Base-by-base conservation (phyloP, 2,888 invertebrate genomes). In the Scaptomyza parva region DNA sequence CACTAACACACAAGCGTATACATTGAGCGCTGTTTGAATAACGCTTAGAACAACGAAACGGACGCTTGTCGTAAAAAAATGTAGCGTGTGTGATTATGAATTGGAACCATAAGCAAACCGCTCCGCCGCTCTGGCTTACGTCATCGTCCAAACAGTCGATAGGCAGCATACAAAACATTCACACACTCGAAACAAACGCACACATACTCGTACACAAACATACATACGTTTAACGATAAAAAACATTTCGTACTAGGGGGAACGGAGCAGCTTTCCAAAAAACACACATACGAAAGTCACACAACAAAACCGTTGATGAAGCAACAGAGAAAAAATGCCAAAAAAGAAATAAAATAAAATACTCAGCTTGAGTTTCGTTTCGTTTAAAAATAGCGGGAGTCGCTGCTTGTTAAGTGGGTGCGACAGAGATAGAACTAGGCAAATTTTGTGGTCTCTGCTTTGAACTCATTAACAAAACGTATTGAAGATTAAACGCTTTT, bases 21-120 rank as follows among this genome's bases (percentile, higher is more conserved):
- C 8, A 45, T 26, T 51, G 8, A 30, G 17, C 26, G 30, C 22
- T 24, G 53, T 43, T 12, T 54, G 40, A 48, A 51, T 61, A 60
- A 71, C 61, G 84, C 65, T 59, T 70, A 85, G 79, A 79, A 79
- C 61, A 37, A 12, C 20, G 35, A 26, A 39, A 40, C 50, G 28
- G 37, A 45, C 60, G 47, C 62, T 51, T 48, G 48, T 85, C 73
- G 76, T 70, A 61, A 82, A 78, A 82, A 61, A 82, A 78, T 78
- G 51, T 81, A 71, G 71, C 75, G 86, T 88, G 87, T 80, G 87
- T 80, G 87, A 86, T 86, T 86, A 86, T 86, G 88, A 88, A 86
- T 88, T 83, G 75, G 64, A 83, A 76, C 67, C 65, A 63, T 82
- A 71, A 71, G 71, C 62, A 55, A 63, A 63, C 50, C 64, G 60